Evolutionary conservation across 2,888 invertebrate species (phyloP).

Genomic region (Ichneumoninae sp.): DNA sequence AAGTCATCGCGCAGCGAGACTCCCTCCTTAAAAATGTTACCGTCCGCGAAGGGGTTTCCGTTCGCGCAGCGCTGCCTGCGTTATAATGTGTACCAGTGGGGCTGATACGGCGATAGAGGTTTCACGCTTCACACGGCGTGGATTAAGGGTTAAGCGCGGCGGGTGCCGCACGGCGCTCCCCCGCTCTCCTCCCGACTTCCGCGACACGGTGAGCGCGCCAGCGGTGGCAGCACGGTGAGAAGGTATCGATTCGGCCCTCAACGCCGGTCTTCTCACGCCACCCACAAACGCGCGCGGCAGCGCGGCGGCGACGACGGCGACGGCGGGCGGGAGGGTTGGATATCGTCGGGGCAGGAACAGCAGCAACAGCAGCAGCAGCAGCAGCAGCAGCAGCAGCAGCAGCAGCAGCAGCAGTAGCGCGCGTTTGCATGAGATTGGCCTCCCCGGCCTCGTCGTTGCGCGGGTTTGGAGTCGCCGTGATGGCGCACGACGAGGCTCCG

Average conservation of each 20-base stretch:
- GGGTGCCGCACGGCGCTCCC: conserved; percentile 63
- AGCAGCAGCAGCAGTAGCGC: conserved; percentile 24
- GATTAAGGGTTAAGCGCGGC: conserved; percentile 73
- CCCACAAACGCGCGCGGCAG: conserved; percentile 55
- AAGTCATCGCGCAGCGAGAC: too few relatives aligned
- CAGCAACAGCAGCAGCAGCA: conserved; percentile 21
- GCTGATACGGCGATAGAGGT: conserved; percentile 54
- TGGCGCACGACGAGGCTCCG: conserved; percentile 53
- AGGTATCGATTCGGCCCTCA: conserved; percentile 74
- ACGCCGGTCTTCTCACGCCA: conserved; percentile 62
- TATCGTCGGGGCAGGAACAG: conserved; percentile 19
- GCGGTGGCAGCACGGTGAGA: conserved; percentile 56
- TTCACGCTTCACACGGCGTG: conserved; percentile 61
- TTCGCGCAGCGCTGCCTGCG: not conserved
- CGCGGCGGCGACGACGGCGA: conserved; percentile 42
- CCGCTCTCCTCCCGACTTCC: conserved; percentile 60
- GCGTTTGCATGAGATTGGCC: conserved; percentile 62
- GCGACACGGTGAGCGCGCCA: conserved; percentile 17
- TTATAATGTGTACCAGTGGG: not conserved
- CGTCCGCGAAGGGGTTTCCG: conserved; percentile 28
- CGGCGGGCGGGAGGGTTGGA: conserved; percentile 36
- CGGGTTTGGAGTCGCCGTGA: conserved; percentile 45
- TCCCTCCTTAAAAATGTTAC: not conserved
- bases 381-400: conserved; percentile 14
- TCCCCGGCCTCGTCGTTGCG: conserved; percentile 44